Evolutionary conservation across 2,888 invertebrate species (phyloP).

Genomic region (Leptinotarsa rubiginosa): DNA sequence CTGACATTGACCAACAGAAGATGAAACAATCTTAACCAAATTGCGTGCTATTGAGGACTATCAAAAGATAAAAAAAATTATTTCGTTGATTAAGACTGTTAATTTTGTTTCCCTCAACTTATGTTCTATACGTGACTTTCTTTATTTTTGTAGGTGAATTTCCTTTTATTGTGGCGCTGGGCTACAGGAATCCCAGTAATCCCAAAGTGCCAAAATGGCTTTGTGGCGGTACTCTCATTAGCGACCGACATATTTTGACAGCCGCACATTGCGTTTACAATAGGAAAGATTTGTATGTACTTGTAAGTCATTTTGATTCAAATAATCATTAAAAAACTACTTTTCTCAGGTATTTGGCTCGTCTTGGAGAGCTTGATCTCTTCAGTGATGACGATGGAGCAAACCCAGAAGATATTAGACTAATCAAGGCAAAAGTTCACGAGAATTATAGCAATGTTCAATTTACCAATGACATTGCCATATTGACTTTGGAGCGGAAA

Average conservation of each 20-base stretch:
- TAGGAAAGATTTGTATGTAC: constrained; percentile 72
- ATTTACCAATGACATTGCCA: constrained; percentile 82
- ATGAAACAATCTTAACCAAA: too few relatives aligned
- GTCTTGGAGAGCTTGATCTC: constrained; percentile 84
- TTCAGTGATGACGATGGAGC: constrained; percentile 74
- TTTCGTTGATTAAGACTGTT: too few relatives aligned
- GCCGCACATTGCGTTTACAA: constrained; percentile 81
- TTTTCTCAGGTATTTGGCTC: constrained; percentile 71
- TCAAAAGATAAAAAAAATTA: too few relatives aligned
- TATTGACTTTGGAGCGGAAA: constrained; percentile 72
- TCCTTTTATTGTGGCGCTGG: constrained; percentile 84
- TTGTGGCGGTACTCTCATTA: constrained; percentile 79
- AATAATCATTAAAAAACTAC: not conserved
- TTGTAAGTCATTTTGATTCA: not conserved
- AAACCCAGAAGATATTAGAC: constrained; percentile 71
- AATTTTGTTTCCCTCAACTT: too few relatives aligned
- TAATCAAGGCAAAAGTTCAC: constrained; percentile 74
- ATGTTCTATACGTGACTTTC: too few relatives aligned
- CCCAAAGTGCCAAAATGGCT: constrained; percentile 65
- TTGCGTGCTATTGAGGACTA: too few relatives aligned
- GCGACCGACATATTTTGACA: constrained; percentile 78
- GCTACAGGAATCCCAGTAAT: constrained; percentile 70
- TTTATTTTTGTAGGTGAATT: constrained; percentile 72
- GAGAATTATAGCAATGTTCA: constrained; percentile 74
- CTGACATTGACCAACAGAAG: too few relatives aligned